These are phyloP conservation scores for Typhlichthys subterraneus DNA, from an alignment of 2,797 vertebrate species.

Conservation along the genomic window DNA sequence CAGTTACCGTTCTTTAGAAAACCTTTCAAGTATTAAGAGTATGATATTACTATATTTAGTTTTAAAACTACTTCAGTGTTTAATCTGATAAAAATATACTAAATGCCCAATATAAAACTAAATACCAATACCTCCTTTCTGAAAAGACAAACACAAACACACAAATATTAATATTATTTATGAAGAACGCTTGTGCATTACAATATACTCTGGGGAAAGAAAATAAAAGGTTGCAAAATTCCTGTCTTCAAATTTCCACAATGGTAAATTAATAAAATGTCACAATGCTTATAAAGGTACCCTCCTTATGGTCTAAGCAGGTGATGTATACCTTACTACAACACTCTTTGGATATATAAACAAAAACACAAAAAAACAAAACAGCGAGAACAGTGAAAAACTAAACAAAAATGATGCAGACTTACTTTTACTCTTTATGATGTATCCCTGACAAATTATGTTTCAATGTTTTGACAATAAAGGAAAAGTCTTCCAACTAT, in stretches of 20 bases:
- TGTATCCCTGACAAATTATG: conserved; percentile 39
- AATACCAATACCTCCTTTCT: not conserved
- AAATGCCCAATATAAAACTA: no score
- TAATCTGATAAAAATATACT: no score
- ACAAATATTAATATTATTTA: conserved; percentile 61
- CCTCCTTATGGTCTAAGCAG: conserved; percentile 30
- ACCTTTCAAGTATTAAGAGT: conserved; percentile 41
- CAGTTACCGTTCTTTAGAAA: conserved; percentile 61
- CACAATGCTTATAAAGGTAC: conserved; percentile 17
- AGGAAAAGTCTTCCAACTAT: conserved; percentile 32
- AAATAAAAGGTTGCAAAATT: conserved; percentile 45
- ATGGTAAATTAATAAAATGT: conserved; percentile 38
- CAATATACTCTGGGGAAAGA: conserved; percentile 65
- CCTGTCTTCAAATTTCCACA: conserved; percentile 15
- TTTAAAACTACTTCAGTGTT: no score
- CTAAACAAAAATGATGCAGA: conserved; percentile 16
- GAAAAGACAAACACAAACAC: conserved; percentile 6
- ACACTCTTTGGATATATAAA: conserved; percentile 2
- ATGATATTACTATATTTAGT: not conserved
- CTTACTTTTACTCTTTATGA: conserved; percentile 19
- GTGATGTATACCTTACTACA: conserved; percentile 15
- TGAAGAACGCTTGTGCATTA: conserved; percentile 66
- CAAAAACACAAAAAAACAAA: not conserved
- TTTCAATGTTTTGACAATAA: conserved; percentile 47
- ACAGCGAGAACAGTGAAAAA: conserved; percentile 34